Conservation (phyloP, 2,797 vertebrate genomes). For the Anguilla marmorata region DNA sequence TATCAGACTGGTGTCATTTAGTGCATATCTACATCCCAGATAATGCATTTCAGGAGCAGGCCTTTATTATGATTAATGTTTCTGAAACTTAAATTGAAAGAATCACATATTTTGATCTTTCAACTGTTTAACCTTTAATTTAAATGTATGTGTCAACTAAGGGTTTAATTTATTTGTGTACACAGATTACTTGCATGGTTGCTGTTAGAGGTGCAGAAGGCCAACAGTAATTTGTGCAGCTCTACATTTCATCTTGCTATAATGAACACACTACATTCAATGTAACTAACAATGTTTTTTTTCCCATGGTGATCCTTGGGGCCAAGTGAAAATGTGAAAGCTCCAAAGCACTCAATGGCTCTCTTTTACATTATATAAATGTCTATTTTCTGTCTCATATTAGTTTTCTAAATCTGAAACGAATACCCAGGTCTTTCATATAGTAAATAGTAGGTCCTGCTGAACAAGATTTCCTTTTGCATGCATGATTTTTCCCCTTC, state of each 20-base stretch:
- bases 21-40: not conserved
- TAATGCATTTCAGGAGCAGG: not conserved
- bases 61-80: not conserved
- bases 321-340: no score
- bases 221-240: not conserved
- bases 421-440: not conserved
- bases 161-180: not conserved
- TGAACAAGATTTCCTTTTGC: no score
- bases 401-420: not conserved
- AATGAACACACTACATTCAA: not conserved
- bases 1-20: not conserved
- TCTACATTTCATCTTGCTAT: not conserved
- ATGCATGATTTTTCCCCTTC: no score
- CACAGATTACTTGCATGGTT: not conserved
- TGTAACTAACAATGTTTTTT: not conserved
- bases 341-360: no score
- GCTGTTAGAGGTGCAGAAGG: not conserved
- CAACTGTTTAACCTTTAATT: no score
- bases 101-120: not conserved
- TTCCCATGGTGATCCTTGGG: not conserved
- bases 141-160: not conserved
- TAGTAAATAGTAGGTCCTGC: not conserved
- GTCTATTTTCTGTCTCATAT: not conserved
- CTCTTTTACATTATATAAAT: no score
- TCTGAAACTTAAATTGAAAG: not conserved